Percentiles rank a stretch among this genome's conserved stretches.
Evolutionary conservation across 2,888 invertebrate genomes (phyloP).

Genomic region (Volucella inanis): DNA sequence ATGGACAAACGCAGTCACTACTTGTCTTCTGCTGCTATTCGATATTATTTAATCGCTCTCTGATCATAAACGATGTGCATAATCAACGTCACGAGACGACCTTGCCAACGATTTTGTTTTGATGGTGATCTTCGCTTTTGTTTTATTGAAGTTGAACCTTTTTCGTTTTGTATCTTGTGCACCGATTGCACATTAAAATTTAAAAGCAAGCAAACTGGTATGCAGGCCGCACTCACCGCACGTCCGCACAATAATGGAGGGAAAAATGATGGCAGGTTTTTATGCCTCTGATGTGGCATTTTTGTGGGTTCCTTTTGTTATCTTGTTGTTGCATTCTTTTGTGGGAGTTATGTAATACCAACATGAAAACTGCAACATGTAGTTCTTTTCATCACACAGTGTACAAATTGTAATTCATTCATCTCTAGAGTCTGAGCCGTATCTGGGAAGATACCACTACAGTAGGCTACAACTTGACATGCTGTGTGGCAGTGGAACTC

Average conservation of each 20-base stretch:
- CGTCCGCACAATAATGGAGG: constrained; percentile 8
- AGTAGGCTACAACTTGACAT: constrained; percentile 32
- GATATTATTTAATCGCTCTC: constrained; percentile 62
- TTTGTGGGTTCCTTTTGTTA: constrained; percentile 52
- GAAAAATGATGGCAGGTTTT: constrained; percentile 62
- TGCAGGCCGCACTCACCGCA: background rate
- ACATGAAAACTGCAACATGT: constrained; percentile 25
- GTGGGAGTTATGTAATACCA: constrained; percentile 48
- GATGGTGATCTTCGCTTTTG: constrained; percentile 64
- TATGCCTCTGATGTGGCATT: constrained; percentile 14
- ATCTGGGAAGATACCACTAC: constrained; percentile 47
- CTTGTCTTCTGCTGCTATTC: constrained; percentile 47
- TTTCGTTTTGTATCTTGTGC: constrained; percentile 24
- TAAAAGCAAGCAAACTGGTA: constrained; percentile 58
- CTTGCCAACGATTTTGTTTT: constrained; percentile 74
- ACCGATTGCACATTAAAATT: constrained; percentile 55
- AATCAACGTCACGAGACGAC: constrained; percentile 73
- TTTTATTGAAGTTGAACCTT: constrained; percentile 24
- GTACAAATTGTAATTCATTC: constrained; percentile 63
- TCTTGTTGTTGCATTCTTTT: constrained; percentile 66
- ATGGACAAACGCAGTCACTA: constrained; percentile 6
- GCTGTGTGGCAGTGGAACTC: constrained; percentile 21
- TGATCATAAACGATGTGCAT: constrained; percentile 70
- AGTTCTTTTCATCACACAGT: constrained; percentile 62
- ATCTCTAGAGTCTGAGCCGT: constrained; percentile 37